A percentile compares a stretch with the other conserved stretches of the same genome.
phyloP scores from a whole-genome alignment of 1,140 invertebrate genomes.

The Euwallacea fornicatus region DNA sequence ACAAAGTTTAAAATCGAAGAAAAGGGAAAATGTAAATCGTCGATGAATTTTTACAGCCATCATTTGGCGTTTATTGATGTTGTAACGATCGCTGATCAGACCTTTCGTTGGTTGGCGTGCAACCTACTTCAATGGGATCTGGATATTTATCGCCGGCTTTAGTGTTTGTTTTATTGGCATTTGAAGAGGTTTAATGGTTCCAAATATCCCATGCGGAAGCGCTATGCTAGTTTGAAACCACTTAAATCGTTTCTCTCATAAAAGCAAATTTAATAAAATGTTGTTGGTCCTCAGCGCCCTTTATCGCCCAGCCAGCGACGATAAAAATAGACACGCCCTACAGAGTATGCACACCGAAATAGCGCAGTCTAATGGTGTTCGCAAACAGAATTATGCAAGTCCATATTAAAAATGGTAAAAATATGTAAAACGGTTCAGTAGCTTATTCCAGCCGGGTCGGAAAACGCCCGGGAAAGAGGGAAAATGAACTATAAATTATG shows the following conservation, averaged over 20 bases:
- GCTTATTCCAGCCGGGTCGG: constrained; percentile 22
- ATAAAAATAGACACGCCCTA: constrained; percentile 25
- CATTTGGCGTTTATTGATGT: constrained; percentile 28
- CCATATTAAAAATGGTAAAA: constrained; percentile 35
- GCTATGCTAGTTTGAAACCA: neutral
- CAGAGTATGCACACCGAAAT: constrained; percentile 30
- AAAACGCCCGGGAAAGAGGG: constrained; percentile 25
- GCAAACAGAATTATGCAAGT: constrained; percentile 36
- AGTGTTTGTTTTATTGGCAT: constrained; percentile 17
- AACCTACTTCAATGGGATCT: constrained; percentile 6
- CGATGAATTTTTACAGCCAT: constrained; percentile 36
- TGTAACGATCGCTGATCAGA: neutral
- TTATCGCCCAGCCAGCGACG: constrained; percentile 20
- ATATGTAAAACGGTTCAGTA: constrained; percentile 34
- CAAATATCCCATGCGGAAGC: constrained; percentile 13
- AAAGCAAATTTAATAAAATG: no score
- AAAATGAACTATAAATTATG: constrained; percentile 35
- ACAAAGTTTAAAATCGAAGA: constrained; percentile 36
- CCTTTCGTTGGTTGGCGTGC: constrained; percentile 1
- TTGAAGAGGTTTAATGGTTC: constrained; percentile 7
- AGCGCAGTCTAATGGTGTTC: constrained; percentile 30
- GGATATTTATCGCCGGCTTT: neutral
- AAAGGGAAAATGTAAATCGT: constrained; percentile 34
- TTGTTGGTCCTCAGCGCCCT: neutral
- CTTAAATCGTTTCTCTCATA: neutral